Evolutionary conservation across 2,888 invertebrate species (phyloP).

Genomic region (Heteromyza rotundicornis): DNA sequence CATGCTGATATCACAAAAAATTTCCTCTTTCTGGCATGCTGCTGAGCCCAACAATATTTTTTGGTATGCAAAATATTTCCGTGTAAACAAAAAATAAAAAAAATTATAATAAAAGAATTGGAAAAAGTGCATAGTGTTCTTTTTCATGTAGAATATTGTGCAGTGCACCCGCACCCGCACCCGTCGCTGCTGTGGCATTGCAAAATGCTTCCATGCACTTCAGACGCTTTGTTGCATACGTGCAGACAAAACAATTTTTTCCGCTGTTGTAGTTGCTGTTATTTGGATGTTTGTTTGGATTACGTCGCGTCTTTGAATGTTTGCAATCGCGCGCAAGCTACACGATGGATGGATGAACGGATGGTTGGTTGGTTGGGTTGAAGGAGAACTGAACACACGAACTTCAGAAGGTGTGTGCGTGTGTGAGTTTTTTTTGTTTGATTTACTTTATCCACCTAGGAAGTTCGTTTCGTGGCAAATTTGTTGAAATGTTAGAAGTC

Average conservation of each 20-base stretch:
- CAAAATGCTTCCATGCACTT: slow-evolving; percentile 37
- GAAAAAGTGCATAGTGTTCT: slow-evolving; percentile 38
- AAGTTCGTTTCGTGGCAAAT: background rate
- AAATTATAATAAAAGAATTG: slow-evolving; percentile 6
- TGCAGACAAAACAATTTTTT: slow-evolving; percentile 14
- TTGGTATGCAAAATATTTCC: slow-evolving; percentile 24
- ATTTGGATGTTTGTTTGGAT: background rate
- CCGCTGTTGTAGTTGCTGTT: slow-evolving; percentile 14
- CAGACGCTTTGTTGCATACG: slow-evolving; percentile 47
- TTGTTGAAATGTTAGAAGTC: too few relatives aligned
- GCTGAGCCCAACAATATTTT: slow-evolving; percentile 5
- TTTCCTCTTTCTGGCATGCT: background rate
- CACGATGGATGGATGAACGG: background rate
- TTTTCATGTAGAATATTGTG: background rate
- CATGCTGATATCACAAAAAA: slow-evolving; percentile 29
- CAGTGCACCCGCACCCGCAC: background rate
- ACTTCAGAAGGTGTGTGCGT: background rate
- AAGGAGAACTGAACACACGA: too few relatives aligned
- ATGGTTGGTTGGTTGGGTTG: too few relatives aligned
- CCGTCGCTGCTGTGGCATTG: background rate
- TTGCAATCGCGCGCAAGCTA: background rate
- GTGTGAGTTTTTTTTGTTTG: background rate
- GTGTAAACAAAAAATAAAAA: slow-evolving; percentile 5
- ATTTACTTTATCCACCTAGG: background rate
- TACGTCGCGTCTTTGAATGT: slow-evolving; percentile 5